Evolutionary conservation across 2,113 vertebrate species (phyloP).

Genomic region (Hucho hucho): DNA sequence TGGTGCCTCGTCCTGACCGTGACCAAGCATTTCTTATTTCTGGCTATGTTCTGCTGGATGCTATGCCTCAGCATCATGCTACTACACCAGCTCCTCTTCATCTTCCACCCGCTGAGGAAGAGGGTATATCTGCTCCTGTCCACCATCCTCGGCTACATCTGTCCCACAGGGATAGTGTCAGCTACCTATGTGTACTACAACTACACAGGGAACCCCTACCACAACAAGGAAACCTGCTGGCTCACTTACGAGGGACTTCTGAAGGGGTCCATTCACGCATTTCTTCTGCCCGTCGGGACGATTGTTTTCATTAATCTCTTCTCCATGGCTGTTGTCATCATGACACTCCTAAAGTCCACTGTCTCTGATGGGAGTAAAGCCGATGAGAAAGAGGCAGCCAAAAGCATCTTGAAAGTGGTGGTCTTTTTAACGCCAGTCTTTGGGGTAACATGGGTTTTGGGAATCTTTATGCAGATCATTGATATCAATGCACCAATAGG

Average conservation of each 20-base stretch:
- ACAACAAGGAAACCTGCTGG: slow-evolving; percentile 72
- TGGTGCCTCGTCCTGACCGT: slow-evolving; percentile 75
- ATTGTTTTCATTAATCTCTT: slow-evolving; percentile 83
- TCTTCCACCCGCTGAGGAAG: slow-evolving; percentile 86
- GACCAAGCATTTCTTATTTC: slow-evolving; percentile 86
- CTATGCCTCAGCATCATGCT: slow-evolving; percentile 88
- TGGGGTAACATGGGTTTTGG: slow-evolving; percentile 75
- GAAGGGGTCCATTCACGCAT: slow-evolving; percentile 82
- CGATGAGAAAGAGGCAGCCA: slow-evolving; percentile 69
- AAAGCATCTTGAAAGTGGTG: slow-evolving; percentile 75
- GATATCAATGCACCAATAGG: rapidly evolving
- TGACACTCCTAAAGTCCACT: slow-evolving; percentile 82
- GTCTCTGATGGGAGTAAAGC: slow-evolving; percentile 59
- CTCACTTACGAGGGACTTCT: slow-evolving; percentile 68
- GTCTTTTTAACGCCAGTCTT: slow-evolving; percentile 75
- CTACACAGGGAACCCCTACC: slow-evolving; percentile 65
- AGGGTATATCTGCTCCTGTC: slow-evolving; percentile 79
- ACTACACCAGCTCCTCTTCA: slow-evolving; percentile 90
- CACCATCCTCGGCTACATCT: slow-evolving; percentile 82
- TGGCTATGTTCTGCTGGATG: slow-evolving; percentile 95
- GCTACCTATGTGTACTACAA: slow-evolving; percentile 78
- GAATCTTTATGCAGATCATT: slow-evolving; percentile 52
- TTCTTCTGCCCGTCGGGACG: slow-evolving; percentile 79
- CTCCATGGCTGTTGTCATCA: slow-evolving; percentile 83
- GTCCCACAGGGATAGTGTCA: slow-evolving; percentile 79